Evolutionary conservation across 2,888 invertebrate genomes (phyloP).

Genomic region (Thyatira batis): DNA sequence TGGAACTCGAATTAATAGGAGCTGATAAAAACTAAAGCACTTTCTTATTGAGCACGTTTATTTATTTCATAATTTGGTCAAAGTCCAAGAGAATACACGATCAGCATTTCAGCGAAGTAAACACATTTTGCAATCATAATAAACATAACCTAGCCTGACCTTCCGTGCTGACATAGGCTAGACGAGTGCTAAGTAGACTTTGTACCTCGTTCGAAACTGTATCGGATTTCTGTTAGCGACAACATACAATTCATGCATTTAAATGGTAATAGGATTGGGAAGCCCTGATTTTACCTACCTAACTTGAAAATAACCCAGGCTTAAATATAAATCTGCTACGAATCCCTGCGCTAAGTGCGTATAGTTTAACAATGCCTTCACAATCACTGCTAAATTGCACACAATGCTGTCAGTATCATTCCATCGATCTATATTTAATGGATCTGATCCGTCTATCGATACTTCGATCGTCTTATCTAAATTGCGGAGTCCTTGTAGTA

Average conservation of each 20-base stretch:
- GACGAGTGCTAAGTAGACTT: background rate
- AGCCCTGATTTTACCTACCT: background rate
- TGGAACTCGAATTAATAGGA: background rate
- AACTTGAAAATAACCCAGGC: background rate
- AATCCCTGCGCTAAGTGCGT: background rate
- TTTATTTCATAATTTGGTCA: background rate
- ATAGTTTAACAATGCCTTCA: slow-evolving; percentile 19
- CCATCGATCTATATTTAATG: slow-evolving; percentile 54
- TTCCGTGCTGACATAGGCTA: background rate
- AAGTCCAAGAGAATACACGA: background rate
- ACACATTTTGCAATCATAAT: background rate
- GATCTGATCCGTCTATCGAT: slow-evolving; percentile 56
- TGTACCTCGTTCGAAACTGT: background rate
- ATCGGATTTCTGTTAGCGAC: background rate
- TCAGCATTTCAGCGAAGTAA: background rate
- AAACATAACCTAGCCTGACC: background rate
- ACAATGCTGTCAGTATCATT: slow-evolving; percentile 32
- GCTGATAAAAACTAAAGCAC: background rate
- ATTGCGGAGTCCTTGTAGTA: slow-evolving; percentile 55
- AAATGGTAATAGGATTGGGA: background rate
- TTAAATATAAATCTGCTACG: background rate
- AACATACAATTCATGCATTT: background rate
- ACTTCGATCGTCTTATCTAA: slow-evolving; percentile 58
- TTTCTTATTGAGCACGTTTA: background rate
- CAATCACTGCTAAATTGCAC: slow-evolving; percentile 20